Conservation (phyloP, 2,113 vertebrate species). For the Ciconia stormi region DNA sequence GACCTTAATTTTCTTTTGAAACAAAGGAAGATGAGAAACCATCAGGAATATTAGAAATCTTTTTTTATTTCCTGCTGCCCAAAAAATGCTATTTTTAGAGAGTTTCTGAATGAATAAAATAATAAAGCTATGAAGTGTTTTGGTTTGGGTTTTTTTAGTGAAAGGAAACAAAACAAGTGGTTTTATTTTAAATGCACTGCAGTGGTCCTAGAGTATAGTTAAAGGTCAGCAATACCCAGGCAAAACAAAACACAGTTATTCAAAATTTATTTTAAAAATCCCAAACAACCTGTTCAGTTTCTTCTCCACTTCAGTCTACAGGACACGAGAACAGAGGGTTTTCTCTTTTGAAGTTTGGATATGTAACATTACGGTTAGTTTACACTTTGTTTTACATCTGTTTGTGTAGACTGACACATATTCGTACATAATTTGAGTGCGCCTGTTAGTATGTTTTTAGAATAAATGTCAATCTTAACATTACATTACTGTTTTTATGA, state of each 20-base stretch:
- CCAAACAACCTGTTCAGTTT: background rate
- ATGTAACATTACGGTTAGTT: background rate
- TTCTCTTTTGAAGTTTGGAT: background rate
- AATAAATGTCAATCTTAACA: background rate
- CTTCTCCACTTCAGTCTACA: background rate
- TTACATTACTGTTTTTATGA: background rate
- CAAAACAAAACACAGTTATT: background rate
- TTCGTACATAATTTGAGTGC: background rate
- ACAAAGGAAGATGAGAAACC: conserved; percentile 6
- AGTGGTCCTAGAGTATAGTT: background rate
- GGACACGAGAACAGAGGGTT: background rate
- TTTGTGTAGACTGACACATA: background rate
- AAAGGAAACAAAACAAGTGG: background rate
- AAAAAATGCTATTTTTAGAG: background rate
- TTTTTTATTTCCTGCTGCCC: background rate
- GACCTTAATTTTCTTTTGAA: conserved; percentile 37
- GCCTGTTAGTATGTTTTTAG: background rate
- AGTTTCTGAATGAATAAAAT: background rate
- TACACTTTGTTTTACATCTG: background rate
- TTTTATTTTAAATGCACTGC: background rate
- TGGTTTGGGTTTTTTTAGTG: background rate
- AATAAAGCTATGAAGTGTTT: background rate
- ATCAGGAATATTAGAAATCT: background rate
- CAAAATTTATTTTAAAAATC: accelerated
- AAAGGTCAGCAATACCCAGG: background rate